Evolutionary conservation across 2,888 invertebrate species (phyloP).

Genomic region (Poecilus cupreus): DNA sequence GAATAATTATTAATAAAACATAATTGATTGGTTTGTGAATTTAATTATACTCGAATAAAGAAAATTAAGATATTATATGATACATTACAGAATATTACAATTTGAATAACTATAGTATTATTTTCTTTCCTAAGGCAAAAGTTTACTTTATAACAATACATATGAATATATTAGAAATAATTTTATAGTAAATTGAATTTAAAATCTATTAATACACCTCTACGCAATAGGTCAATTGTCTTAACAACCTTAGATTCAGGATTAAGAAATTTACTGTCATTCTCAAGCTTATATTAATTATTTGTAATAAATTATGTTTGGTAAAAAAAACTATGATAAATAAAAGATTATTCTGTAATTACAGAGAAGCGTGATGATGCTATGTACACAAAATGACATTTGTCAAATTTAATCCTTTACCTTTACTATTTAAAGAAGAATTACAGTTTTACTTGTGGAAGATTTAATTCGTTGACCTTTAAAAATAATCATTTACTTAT

Average conservation of each 20-base stretch:
- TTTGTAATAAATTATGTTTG: background rate
- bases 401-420: background rate
- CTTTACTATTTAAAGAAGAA: background rate
- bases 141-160: too few species aligned
- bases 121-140: too few species aligned
- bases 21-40: background rate
- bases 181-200: background rate
- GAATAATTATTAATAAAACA: background rate
- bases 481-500: background rate
- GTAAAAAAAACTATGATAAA: background rate
- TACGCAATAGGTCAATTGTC: conserved; percentile 34
- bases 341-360: background rate
- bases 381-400: background rate
- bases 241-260: background rate
- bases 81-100: too few species aligned
- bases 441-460: background rate
- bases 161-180: too few species aligned
- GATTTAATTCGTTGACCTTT: conserved; percentile 1
- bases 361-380: background rate
- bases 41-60: background rate
- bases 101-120: too few species aligned
- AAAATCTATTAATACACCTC: conserved; percentile 9
- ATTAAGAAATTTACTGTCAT: conserved; percentile 39
- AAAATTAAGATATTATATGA: too few species aligned
- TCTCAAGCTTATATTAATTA: conserved; percentile 13